Conservation (phyloP, 2,113 vertebrate species). For the Rhinolophus ferrumequinum region DNA sequence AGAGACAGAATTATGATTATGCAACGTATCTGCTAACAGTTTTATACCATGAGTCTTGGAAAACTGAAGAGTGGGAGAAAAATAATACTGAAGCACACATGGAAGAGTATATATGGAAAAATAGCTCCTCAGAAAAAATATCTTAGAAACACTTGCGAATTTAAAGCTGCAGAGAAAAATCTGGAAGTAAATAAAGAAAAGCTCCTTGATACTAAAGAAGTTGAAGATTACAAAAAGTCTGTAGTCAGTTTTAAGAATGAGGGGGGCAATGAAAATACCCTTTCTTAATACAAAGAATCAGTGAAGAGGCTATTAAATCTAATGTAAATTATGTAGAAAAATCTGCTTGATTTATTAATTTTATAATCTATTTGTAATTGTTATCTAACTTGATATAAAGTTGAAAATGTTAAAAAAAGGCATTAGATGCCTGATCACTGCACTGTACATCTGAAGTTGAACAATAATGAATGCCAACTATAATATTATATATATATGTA, state of each 20-base stretch:
- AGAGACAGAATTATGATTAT: no score
- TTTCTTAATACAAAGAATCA: slow-evolving; percentile 92
- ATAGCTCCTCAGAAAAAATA: slow-evolving; percentile 91
- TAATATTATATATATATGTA: no score
- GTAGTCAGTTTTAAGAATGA: slow-evolving; percentile 91
- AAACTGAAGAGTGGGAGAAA: slow-evolving; percentile 94
- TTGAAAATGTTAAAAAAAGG: slow-evolving; percentile 19
- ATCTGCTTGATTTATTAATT: background rate
- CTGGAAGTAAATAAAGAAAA: slow-evolving; percentile 81
- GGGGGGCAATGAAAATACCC: slow-evolving; percentile 88
- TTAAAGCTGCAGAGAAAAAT: slow-evolving; percentile 82
- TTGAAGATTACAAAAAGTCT: slow-evolving; percentile 90
- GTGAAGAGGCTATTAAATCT: slow-evolving; percentile 91
- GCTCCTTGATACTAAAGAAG: slow-evolving; percentile 86
- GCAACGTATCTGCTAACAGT: no score
- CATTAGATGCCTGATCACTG: no score
- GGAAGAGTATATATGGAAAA: slow-evolving; percentile 95
- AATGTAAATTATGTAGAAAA: background rate
- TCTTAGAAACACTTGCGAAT: slow-evolving; percentile 87
- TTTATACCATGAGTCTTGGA: slow-evolving; percentile 76
- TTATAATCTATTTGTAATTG: background rate
- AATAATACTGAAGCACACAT: slow-evolving; percentile 93
- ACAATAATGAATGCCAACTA: no score
- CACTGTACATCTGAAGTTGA: no score
- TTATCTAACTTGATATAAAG: slow-evolving; percentile 20